A percentile compares a stretch with the other conserved stretches of the same genome.
These are phyloP conservation scores for Neodon shergylaensis DNA, from an alignment of 2,113 vertebrate species.

Conservation along the genomic window DNA sequence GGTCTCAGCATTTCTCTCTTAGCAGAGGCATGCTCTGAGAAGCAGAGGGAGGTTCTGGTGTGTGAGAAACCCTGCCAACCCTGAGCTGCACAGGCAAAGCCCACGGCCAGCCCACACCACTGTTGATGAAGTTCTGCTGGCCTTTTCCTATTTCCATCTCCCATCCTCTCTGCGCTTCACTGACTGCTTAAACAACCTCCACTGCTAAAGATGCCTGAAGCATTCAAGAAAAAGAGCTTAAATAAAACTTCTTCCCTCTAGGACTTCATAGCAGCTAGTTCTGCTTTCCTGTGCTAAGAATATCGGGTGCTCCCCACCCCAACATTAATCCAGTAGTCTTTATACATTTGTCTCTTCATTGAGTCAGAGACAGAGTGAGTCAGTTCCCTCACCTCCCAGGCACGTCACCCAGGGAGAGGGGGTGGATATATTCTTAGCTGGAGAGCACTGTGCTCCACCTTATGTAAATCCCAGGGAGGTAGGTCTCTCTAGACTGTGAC, in stretches of 20 bases:
- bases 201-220: background rate
- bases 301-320: background rate
- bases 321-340: slow-evolving; percentile 64
- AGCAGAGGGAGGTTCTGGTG: background rate
- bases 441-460: slow-evolving; percentile 64
- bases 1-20: background rate
- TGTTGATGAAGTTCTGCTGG: background rate
- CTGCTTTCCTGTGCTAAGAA: slow-evolving; percentile 66
- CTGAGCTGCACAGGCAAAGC: background rate
- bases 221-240: slow-evolving; percentile 6
- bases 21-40: background rate
- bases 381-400: slow-evolving; percentile 72
- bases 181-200: background rate
- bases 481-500: slow-evolving; percentile 37
- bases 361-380: slow-evolving; percentile 73
- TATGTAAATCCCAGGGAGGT: slow-evolving; percentile 53
- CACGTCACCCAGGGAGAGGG: background rate
- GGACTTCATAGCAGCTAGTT: slow-evolving; percentile 48
- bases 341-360: slow-evolving; percentile 64
- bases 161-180: background rate
- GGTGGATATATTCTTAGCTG: slow-evolving; percentile 70
- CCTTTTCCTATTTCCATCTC: background rate
- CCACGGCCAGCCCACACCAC: background rate
- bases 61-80: background rate
- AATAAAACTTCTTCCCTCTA: slow-evolving; percentile 28